Evolutionary conservation across 2,888 invertebrate species (phyloP), one percentile per base, ranked within the genome.

Genomic region (Calameuta filiformis): DNA sequence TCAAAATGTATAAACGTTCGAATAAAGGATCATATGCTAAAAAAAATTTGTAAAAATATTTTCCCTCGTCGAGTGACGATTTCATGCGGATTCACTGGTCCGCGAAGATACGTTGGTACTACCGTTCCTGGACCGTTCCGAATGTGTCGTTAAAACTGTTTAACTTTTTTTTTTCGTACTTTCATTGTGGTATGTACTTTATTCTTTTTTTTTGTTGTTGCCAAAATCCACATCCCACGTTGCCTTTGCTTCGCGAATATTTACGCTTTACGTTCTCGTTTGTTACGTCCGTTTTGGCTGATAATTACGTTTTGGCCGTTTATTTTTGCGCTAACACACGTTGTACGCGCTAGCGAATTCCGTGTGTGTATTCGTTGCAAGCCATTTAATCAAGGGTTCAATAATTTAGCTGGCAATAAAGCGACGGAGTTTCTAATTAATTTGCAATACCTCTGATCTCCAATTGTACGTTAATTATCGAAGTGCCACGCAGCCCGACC

Each of bases 241-340:
- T 68, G 77, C 82, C 82, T 86, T 85, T 82, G 82, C 83, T 84
- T 81, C 76, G 68, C 75, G 77, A 81, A 83, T 85, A 87, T 87
- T 86, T 85, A 85, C 82, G 81, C 79, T 83, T 80, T 75, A 77
- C 78, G 80, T 79, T 78, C 79, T 76, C 83, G 81, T 83, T 80
- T 81, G 83, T 83, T 85, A 85, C 84, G 79, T 81, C 81, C 79
- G 74, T 80, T 35, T 35, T 12, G 77, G 78, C 83, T 85, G 87
- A 87, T 89, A 88, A 89, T 89, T 89, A 87, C 86, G 83, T 87
- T 85, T 84, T 82, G 81, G 85, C 83, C 86, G 86, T 88, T 87
- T 86, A 86, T 87, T 87, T 85, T 83, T 85, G 81, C 85, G 83
- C 85, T 85, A 87, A 86, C 86, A 88, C 87, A 84, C 85, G 85